phyloP scores from a whole-genome alignment of 1,140 invertebrate species.

The Macrotrachela quadricornifera region DNA sequence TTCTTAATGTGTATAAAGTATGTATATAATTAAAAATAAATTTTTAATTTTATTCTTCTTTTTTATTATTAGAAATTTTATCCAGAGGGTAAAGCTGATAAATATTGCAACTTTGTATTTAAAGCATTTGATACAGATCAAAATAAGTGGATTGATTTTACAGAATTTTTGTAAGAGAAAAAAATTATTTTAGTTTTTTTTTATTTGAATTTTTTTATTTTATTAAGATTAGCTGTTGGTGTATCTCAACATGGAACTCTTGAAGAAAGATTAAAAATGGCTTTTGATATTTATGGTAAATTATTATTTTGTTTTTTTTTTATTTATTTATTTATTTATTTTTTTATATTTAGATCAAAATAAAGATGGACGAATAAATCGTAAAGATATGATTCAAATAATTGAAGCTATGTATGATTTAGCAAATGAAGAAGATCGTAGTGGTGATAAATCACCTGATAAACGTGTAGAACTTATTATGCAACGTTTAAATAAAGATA shows the following conservation, averaged over 20 bases:
- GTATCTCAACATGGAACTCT: neutral
- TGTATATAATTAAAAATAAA: too few relatives aligned
- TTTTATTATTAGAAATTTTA: neutral
- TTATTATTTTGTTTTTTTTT: too few relatives aligned
- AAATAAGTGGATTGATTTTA: too few relatives aligned
- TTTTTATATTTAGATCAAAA: neutral
- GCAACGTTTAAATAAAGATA: neutral
- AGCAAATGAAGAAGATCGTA: neutral
- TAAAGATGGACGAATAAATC: neutral
- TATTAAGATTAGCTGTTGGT: neutral
- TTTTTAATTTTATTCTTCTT: too few relatives aligned
- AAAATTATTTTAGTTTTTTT: too few relatives aligned
- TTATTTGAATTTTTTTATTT: neutral
- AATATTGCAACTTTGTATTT: neutral
- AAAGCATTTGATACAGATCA: too few relatives aligned
- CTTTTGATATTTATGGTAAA: too few relatives aligned
- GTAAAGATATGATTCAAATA: neutral
- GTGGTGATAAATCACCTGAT: neutral
- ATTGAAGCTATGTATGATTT: slow-evolving; percentile 5
- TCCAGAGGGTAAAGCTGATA: neutral
- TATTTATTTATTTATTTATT: neutral
- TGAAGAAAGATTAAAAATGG: too few relatives aligned
- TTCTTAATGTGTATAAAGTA: neutral
- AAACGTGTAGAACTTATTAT: neutral
- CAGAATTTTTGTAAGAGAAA: neutral